Base-by-base conservation (phyloP, 2,888 invertebrate genomes). In the Leptinotarsa peninsularis region DNA sequence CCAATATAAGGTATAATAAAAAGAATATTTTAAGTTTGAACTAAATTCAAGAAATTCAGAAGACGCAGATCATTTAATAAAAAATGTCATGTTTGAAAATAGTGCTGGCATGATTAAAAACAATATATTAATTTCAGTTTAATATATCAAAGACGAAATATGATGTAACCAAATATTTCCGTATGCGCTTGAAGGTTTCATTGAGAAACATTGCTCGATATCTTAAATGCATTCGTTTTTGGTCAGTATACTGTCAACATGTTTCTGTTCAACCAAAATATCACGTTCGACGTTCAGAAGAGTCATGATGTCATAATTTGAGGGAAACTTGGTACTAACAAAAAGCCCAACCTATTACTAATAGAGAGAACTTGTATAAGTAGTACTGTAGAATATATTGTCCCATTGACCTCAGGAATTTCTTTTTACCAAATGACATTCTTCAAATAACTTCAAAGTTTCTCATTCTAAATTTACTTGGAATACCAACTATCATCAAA, bases 281-380 rank as follows among this genome's bases (percentile, higher is more conserved):
- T 63, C 63, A 63, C 33, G 33, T 63, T 63, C 43, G 63, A 33
- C 1, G 43, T 43, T 63, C 4, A 63, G 15, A 63, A 63, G 33
- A 63, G 33, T 63, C 63, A 33, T 63, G 27, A 5, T 43, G 10
- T 63, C 63, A 63, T 63, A 17, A 63, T 63, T 63, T 63, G n/a
- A 13, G 33, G 43, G 43, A 63, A 63, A 5, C 10, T 63, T 43
- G 63, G n/a, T n/a, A 63, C 33, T 43, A 63, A 63, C 63, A 43
- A n/a, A 43, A 5, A 63, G 63, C 63, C 63, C n/a, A 33, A 63
- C 63, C 63, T 33, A 63, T 63, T 33, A 33, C 33, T 63, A n/a
- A 43, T 43, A 27, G 33, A 33, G 13, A 63, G 4, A 13, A 14
- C 27, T 33, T 33, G 14, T 43, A 10, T 18, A n/a, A 27, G 43